Conservation (phyloP, 2,888 invertebrate genomes). For the Pseudolycoriella hygida region DNA sequence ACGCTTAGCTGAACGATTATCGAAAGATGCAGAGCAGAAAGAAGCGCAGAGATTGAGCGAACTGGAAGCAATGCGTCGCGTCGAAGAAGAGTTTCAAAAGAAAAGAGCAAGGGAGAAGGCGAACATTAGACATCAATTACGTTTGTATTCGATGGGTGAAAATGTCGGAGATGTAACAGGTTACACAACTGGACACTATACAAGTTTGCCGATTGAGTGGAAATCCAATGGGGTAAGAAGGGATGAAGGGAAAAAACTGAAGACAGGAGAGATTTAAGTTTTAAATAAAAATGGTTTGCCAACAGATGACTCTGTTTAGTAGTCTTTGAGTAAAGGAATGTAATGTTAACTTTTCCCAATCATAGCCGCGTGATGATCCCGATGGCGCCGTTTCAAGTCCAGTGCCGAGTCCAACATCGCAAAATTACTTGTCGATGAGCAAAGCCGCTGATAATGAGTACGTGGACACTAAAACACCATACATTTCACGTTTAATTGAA, state of each 20-base stretch:
- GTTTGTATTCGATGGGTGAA: conserved; percentile 40
- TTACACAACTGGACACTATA: conserved; percentile 23
- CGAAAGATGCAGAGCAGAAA: conserved; percentile 57
- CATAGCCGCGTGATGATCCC: conserved; percentile 45
- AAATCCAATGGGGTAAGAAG: conserved; percentile 6
- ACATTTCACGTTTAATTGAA: conserved; percentile 7
- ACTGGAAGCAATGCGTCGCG: conserved; percentile 60
- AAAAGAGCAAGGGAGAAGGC: conserved; percentile 65
- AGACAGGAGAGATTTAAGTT: background rate
- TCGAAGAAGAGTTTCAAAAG: conserved; percentile 73
- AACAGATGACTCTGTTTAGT: too few species aligned
- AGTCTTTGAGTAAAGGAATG: too few species aligned
- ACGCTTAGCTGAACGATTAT: conserved; percentile 53
- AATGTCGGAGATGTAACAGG: conserved; percentile 25
- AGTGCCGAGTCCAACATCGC: conserved; percentile 29
- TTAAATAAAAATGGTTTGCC: too few species aligned
- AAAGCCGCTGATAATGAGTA: conserved; percentile 1
- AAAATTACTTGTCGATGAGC: background rate
- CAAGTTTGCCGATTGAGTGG: conserved; percentile 34
- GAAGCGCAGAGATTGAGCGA: conserved; percentile 58
- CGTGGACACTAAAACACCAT: conserved; percentile 10
- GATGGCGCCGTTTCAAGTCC: conserved; percentile 50
- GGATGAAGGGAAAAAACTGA: background rate
- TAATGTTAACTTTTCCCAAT: background rate
- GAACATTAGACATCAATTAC: conserved; percentile 53